Conservation (phyloP, 2,888 invertebrate genomes). For the Drosophila kuntzei region DNA sequence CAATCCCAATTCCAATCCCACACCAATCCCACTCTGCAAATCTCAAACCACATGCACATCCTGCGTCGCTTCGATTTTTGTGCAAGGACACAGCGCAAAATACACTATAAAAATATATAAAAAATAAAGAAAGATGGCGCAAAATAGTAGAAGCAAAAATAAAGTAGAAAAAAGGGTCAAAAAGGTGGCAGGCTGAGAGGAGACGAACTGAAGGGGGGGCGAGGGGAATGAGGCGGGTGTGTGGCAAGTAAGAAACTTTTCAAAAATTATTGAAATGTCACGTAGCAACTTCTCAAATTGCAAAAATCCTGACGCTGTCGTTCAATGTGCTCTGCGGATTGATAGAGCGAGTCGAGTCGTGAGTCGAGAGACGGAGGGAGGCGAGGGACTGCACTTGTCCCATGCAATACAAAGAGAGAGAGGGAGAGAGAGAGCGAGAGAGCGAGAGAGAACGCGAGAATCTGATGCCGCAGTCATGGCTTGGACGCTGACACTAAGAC, state of each 20-base stretch:
- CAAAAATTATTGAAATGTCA: constrained; percentile 85
- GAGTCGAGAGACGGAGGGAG: constrained; percentile 19
- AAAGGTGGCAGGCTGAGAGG: not conserved
- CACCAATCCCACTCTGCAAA: constrained; percentile 32
- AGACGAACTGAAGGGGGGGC: constrained; percentile 3
- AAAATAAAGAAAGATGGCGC: constrained; percentile 54
- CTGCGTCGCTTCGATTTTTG: constrained; percentile 69
- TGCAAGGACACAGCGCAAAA: constrained; percentile 72
- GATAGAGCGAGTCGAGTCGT: constrained; percentile 77
- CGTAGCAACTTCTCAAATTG: constrained; percentile 85
- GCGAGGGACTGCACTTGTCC: constrained; percentile 61
- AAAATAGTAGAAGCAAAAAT: constrained; percentile 50
- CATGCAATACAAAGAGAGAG: constrained; percentile 31
- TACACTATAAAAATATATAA: constrained; percentile 75
- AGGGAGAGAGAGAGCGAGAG: not conserved
- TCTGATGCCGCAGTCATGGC: constrained; percentile 31
- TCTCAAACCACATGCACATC: constrained; percentile 67
- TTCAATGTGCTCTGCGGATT: constrained; percentile 84
- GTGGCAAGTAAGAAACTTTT: constrained; percentile 78
- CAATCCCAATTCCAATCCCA: not conserved
- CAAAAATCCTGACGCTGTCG: constrained; percentile 85
- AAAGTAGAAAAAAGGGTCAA: constrained; percentile 21
- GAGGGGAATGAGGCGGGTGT: constrained; percentile 1
- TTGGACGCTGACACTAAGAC: constrained; percentile 79
- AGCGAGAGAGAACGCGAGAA: not conserved